Evolutionary conservation across 2,113 vertebrate genomes (phyloP).

Genomic region (Anser brachyrhynchus): DNA sequence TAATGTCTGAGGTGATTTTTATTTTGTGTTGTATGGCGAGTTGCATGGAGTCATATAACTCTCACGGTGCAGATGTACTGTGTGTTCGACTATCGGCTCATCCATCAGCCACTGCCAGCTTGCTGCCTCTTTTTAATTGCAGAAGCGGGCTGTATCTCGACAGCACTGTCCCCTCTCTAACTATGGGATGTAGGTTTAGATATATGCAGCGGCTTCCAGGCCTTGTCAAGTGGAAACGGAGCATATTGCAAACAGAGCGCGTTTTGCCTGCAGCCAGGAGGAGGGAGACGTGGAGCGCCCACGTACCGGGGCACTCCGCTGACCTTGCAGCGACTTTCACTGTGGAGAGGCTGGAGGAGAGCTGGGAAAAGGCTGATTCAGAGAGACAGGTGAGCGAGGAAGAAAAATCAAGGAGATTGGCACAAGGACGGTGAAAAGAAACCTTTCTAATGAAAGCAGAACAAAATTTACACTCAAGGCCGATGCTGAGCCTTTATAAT

Average conservation of each 20-base stretch:
- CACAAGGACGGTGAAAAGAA: neutral
- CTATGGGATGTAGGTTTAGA: neutral
- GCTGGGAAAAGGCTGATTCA: slow-evolving; percentile 19
- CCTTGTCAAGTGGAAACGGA: slow-evolving; percentile 29
- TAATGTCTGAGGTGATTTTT: neutral
- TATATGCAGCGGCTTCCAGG: neutral
- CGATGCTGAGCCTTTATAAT: neutral
- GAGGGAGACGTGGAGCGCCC: neutral
- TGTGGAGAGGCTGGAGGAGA: neutral
- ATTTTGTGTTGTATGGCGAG: neutral
- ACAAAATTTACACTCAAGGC: neutral
- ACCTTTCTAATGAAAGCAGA: neutral
- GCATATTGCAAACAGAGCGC: neutral
- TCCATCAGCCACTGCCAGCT: neutral
- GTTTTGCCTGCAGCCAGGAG: neutral
- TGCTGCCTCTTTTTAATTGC: slow-evolving; percentile 12
- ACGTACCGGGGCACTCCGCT: neutral
- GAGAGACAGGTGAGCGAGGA: slow-evolving; percentile 5
- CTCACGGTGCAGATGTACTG: neutral
- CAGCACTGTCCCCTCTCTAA: neutral
- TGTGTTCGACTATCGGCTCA: neutral
- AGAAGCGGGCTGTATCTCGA: neutral
- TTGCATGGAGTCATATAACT: neutral
- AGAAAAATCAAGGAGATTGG: slow-evolving; percentile 46
- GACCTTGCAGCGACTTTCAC: slow-evolving; percentile 46